Evolutionary conservation across 2,888 invertebrate genomes (phyloP), one percentile per base, ranked within the genome.

Genomic region (Miltochrista miniata): DNA sequence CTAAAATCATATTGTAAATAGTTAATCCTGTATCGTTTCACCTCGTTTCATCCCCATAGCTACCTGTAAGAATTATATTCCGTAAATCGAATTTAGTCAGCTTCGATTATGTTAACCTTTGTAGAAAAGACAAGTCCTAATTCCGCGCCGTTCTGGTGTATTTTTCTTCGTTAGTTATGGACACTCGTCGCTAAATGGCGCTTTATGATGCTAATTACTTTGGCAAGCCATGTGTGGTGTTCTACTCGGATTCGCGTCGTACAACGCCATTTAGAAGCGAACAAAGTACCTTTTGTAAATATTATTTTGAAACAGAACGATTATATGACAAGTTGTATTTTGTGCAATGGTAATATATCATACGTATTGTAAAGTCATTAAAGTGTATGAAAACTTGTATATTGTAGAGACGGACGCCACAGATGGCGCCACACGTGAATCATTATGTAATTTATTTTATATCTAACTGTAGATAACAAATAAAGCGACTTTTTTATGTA

Each of bases 391-490:
- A 68, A 70, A 74, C 68, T 55, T 74, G 73, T 78, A 74, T 70
- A 72, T 74, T 67, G 71, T 78, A 76, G 70, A 65, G 70, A 73
- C 71, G 75, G 79, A 77, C 79, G 79, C 81, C 78, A 82, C 83
- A 76, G 79, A 81, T 78, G 83, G 74, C 74, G 59, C 58, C 67
- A 74, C 67, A 75, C 70, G 67, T 69, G 75, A 81, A 82, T 74
- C 79, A 83, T 82, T 81, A 82, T 90, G 87, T 91, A 91, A 90
- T 90, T 90, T 90, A 90, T 90, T 90, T 90, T 90, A 91, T 90
- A 89, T 87, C 85, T 90, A 89, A 89, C 81, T 91, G 90, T 91
- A 91, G 91, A 90, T 91, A 88, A 84, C 81, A 81, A 90, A 87
- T 90, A 90, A 90, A 91, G 74, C 76, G 79, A 90, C 85, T 87